A percentile compares a stretch with the other conserved stretches of the same genome.
Conservation (phyloP, 2,113 vertebrate species). For the Etia nguti region DNA sequence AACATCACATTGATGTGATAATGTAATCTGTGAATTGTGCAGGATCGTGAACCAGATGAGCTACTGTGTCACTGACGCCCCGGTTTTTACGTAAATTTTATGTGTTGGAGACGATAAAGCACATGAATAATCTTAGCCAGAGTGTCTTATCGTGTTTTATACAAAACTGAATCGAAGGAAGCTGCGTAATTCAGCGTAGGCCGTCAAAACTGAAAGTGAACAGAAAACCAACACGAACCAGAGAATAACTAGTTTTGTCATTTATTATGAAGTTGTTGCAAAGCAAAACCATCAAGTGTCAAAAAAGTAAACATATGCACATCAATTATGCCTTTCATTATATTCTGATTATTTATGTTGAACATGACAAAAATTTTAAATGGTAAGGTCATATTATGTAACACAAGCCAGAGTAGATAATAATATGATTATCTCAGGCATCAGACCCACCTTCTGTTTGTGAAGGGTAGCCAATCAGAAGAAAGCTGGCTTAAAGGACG, state of each 20-base stretch:
- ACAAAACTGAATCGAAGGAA: background rate
- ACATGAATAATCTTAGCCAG: background rate
- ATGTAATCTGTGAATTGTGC: too few relatives aligned
- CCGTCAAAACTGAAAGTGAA: background rate
- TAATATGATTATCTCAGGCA: background rate
- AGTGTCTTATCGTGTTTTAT: background rate
- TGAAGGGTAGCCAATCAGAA: background rate
- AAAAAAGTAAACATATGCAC: background rate
- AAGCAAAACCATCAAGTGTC: background rate
- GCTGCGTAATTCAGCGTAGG: background rate
- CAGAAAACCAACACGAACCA: background rate
- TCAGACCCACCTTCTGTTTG: background rate
- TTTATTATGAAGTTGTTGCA: background rate
- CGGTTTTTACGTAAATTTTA: too few relatives aligned
- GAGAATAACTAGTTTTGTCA: background rate
- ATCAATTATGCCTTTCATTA: background rate
- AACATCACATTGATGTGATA: too few relatives aligned
- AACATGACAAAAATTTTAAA: background rate
- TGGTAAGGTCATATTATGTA: background rate
- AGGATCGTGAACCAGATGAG: too few relatives aligned
- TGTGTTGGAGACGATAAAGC: too few relatives aligned
- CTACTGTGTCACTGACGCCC: too few relatives aligned
- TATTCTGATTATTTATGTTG: background rate
- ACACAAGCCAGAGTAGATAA: background rate
- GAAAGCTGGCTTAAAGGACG: fast-evolving